Conservation (phyloP, 2,113 vertebrate species). For the Crotalus horridus region DNA sequence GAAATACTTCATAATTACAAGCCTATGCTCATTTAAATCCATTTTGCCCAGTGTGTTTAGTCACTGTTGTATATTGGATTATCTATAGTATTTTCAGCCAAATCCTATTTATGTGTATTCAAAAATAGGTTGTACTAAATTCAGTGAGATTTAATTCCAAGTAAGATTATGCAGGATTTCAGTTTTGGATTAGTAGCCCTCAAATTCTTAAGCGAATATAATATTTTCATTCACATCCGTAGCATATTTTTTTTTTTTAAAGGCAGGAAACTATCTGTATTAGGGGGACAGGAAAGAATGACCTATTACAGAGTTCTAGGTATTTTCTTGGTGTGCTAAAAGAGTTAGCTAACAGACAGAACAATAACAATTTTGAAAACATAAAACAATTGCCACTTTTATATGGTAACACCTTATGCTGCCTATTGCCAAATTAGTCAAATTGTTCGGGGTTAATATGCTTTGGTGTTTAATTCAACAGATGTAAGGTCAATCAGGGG, state of each 20-base stretch:
- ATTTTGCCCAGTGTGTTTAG: not conserved
- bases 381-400: conserved; percentile 18
- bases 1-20: not conserved
- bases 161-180: not conserved
- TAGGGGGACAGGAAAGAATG: not conserved
- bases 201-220: not conserved
- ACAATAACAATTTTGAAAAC: conserved; percentile 35
- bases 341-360: conserved; percentile 39
- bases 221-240: not conserved
- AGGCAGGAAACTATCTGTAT: conserved; percentile 14
- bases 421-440: conserved; percentile 11
- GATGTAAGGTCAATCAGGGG: not conserved
- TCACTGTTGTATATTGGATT: not conserved
- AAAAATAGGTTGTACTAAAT: not conserved
- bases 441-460: conserved; percentile 7
- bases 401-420: conserved; percentile 11
- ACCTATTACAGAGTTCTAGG: conserved; percentile 17
- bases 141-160: not conserved
- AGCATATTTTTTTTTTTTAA: not conserved
- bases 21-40: not conserved
- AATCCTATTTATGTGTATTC: not conserved
- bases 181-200: not conserved
- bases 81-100: not conserved
- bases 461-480: not conserved
- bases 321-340: conserved; percentile 47